A percentile compares a stretch with the other conserved stretches of the same genome.
Evolutionary conservation across 2,888 invertebrate species (phyloP).

Genomic region (Pachydiplax longipennis): DNA sequence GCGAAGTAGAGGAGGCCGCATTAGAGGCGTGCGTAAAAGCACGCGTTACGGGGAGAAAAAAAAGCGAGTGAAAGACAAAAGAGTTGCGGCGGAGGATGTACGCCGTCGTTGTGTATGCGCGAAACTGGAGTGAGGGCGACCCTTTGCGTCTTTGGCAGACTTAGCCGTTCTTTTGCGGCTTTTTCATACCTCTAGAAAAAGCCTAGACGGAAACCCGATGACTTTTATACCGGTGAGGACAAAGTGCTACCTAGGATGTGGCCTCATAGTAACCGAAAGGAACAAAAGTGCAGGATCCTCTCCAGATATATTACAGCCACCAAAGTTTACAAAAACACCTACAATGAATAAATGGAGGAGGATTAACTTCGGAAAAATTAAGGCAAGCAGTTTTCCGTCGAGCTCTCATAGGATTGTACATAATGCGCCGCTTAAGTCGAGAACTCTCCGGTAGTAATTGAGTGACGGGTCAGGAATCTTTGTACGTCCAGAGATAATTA

Average conservation of each 20-base stretch:
- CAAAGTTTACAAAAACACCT: too few relatives aligned
- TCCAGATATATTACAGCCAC: too few relatives aligned
- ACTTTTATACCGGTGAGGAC: background rate
- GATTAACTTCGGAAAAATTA: too few relatives aligned
- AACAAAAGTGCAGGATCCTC: too few relatives aligned
- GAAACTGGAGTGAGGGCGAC: background rate
- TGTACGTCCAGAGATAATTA: too few relatives aligned
- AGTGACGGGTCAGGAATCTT: too few relatives aligned
- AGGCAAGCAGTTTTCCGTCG: too few relatives aligned
- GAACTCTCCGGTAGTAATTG: too few relatives aligned
- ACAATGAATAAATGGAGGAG: too few relatives aligned
- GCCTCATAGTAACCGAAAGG: background rate
- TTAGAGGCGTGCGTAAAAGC: conserved; percentile 38
- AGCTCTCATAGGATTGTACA: too few relatives aligned
- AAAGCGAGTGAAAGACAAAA: background rate
- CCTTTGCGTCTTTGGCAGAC: background rate
- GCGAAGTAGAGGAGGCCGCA: conserved; percentile 2
- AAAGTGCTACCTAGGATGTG: background rate
- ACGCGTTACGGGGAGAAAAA: conserved; percentile 1
- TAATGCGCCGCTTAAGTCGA: too few relatives aligned
- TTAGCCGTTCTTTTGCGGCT: background rate
- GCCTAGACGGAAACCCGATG: background rate
- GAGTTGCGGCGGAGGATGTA: background rate
- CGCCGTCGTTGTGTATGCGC: background rate
- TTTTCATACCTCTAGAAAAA: background rate